These are phyloP conservation scores for Numida meleagris DNA, from an alignment of 2,113 vertebrate genomes.

Conservation along the genomic window DNA sequence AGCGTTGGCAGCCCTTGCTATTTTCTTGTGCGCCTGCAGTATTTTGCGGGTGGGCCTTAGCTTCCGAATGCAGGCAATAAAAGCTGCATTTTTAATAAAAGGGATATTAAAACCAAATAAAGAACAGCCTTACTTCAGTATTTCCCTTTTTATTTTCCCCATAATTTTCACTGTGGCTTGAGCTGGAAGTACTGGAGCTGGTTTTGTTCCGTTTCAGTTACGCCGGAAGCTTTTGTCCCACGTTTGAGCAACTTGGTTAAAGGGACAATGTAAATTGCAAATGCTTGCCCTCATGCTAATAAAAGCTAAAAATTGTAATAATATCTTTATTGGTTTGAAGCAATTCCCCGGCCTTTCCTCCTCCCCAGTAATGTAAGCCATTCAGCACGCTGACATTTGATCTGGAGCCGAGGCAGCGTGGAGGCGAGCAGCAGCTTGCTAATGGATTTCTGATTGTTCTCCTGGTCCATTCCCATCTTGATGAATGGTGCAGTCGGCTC, in stretches of 20 bases:
- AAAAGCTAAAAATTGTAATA: conserved; percentile 23
- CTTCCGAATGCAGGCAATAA: not conserved
- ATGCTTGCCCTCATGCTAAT: not conserved
- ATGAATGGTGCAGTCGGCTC: not conserved
- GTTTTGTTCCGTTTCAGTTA: not conserved
- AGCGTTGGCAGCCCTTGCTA: not conserved
- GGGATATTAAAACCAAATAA: not conserved
- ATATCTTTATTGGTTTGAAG: not conserved
- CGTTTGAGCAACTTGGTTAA: not conserved
- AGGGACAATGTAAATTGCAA: not conserved
- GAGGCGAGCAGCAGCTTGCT: conserved; percentile 32
- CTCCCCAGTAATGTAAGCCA: not conserved
- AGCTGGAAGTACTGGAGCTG: not conserved
- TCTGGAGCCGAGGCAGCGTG: not conserved
- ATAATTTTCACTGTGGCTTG: not conserved
- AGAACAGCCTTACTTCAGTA: not conserved
- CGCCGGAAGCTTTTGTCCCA: not conserved
- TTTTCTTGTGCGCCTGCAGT: not conserved
- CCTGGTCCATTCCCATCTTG: conserved; percentile 20
- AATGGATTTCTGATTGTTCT: conserved; percentile 66
- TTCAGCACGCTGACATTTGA: conserved; percentile 28
- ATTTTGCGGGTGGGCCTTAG: not conserved
- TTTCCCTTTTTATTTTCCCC: not conserved
- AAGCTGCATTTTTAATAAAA: not conserved
- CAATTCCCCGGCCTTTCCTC: not conserved